phyloP scores from a whole-genome alignment of 2,797 vertebrate species.

The Coluber constrictor region DNA sequence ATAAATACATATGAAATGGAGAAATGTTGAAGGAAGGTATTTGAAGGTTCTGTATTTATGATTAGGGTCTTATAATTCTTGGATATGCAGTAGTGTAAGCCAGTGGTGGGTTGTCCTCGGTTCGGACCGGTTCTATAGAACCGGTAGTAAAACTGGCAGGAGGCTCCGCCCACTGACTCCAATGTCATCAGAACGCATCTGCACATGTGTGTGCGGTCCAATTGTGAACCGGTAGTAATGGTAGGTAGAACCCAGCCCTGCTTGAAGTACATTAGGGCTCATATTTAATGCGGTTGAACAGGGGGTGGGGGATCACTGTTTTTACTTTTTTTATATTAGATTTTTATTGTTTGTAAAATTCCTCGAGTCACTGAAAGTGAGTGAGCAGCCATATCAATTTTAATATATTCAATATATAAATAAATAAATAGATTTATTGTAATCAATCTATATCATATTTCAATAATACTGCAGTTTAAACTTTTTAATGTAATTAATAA shows the following conservation, averaged over 20 bases:
- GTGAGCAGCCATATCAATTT: not conserved
- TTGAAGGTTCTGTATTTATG: not conserved
- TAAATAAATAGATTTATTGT: not conserved
- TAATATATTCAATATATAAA: not conserved
- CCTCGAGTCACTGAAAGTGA: not conserved
- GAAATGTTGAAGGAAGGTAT: not conserved
- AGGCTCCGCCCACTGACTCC: too few relatives aligned
- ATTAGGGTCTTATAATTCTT: not conserved
- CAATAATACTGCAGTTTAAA: not conserved
- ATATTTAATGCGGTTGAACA: not conserved
- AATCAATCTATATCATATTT: constrained; percentile 3
- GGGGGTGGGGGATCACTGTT: not conserved
- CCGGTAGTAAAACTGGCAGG: too few relatives aligned
- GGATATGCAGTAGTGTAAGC: not conserved
- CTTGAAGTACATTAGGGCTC: not conserved
- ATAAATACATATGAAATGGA: not conserved
- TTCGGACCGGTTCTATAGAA: too few relatives aligned
- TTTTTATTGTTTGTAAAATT: not conserved
- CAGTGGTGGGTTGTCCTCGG: too few relatives aligned
- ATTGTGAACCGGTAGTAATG: too few relatives aligned
- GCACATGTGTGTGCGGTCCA: too few relatives aligned
- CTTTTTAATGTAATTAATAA: not conserved
- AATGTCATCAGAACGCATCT: too few relatives aligned
- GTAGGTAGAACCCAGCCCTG: too few relatives aligned
- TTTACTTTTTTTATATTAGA: not conserved